Base-by-base conservation (phyloP, 2,113 vertebrate genomes). In the Hypocryptadius cinnamomeus region DNA sequence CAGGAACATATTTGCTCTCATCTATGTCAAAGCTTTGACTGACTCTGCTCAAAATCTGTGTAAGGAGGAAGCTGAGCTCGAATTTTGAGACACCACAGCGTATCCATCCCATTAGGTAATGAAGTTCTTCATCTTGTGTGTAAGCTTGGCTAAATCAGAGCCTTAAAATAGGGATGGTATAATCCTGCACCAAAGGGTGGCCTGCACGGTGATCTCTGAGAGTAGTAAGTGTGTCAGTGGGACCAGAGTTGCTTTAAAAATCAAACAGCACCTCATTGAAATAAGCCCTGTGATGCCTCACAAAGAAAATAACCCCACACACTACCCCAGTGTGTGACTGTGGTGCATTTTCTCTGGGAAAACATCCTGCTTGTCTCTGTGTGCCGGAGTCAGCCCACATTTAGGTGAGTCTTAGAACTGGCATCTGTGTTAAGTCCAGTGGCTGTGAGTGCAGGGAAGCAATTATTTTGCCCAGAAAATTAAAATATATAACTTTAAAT, bases 291-390 rank as follows among this genome's bases (percentile, higher is more conserved):
- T 27, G 59, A 11, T 65, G 22, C 17, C n/a, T 89, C 20, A 22
- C 39, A 45, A 18, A 59, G 33, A 31, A 47, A 82, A 42, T 42
- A 37, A 57, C 24, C 39, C 25, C 6, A 39, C 27, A 4, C 42
- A 3, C 0, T 15, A 25, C 24, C 48, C 22, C 18, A 23, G 15
- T 0, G 0, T 51, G 51, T 42, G n/a, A 21, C 28, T 69, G 42
- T 39, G 60, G 24, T 59, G 51, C 3, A 3, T 31, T 39, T 53
- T 17, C 63, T 63, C 15, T 19, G 39, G 70, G 54, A 33, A 74
- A 74, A 33, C 23, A 13, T 56, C 28, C 13, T 68, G 40, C 27
- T 47, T 76, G 35, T 18, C 4, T 79, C 39, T 11, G 18, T 15
- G 33, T 72, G 51, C 10, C 1, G 25, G 33, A 65, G 23, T 37